These are phyloP conservation scores for Noctua comes DNA, from an alignment of 2,888 invertebrate genomes.

Conservation along the genomic window DNA sequence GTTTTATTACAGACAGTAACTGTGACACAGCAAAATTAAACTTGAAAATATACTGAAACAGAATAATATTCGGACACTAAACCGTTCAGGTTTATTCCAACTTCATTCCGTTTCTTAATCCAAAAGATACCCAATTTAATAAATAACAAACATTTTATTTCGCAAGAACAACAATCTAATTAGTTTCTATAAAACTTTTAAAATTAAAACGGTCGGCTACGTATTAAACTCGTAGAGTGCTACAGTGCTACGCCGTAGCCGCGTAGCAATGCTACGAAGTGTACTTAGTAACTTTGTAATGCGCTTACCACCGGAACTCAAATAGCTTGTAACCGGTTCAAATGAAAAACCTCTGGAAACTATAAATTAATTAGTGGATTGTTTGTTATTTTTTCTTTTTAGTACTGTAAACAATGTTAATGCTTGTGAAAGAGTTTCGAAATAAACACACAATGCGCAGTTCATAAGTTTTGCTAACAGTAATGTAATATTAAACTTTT, in stretches of 20 bases:
- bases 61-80: slow-evolving; percentile 9
- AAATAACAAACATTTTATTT: slow-evolving; percentile 62
- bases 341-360: slow-evolving; percentile 71
- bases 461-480: not conserved
- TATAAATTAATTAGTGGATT: slow-evolving; percentile 66
- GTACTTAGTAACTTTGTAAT: slow-evolving; percentile 73
- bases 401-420: slow-evolving; percentile 13
- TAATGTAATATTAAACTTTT: slow-evolving; percentile 11
- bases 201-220: slow-evolving; percentile 69
- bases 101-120: slow-evolving; percentile 30
- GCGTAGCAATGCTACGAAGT: slow-evolving; percentile 70
- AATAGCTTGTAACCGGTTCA: slow-evolving; percentile 70
- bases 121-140: slow-evolving; percentile 45
- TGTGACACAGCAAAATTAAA: slow-evolving; percentile 28
- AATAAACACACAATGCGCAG: not conserved
- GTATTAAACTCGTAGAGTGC: slow-evolving; percentile 69
- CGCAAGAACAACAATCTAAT: slow-evolving; percentile 69
- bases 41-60: slow-evolving; percentile 25
- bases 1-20: slow-evolving; percentile 30
- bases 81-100: slow-evolving; percentile 22
- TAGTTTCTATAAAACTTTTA: slow-evolving; percentile 69
- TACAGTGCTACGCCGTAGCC: slow-evolving; percentile 65
- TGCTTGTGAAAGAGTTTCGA: slow-evolving; percentile 13
- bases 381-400: slow-evolving; percentile 36
- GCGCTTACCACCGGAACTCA: slow-evolving; percentile 69